Base-by-base conservation (phyloP, 2,888 invertebrate genomes). In the Crioceris asparagi region DNA sequence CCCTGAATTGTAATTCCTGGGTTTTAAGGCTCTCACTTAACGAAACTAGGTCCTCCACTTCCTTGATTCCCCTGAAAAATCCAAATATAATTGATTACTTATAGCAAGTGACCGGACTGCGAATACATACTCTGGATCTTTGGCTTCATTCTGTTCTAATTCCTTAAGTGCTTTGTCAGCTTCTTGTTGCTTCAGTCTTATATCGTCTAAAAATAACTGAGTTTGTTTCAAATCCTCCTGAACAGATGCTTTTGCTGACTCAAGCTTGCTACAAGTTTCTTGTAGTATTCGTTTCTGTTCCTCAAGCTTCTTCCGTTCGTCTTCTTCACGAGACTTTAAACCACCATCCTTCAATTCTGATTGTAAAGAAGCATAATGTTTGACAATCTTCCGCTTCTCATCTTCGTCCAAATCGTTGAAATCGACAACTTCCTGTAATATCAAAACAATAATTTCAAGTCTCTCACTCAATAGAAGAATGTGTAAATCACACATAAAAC, bases 351-450 rank as follows among this genome's bases (percentile, higher is more conserved):
- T 75, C 55, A 80, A 68, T 65, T 82, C 80, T 2, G 75, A 71
- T 55, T 75, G 77, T 40, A 83, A 63, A 16, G 79, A 75, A 10
- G 78, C 78, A 66, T 86, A 88, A 60, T 84, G 83, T 48, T 83
- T 77, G 3, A 72, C 68, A 26, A 79, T 65, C 46, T 74, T 70
- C 36, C 70, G 68, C 31, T 75, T 74, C 54, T 85, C 82, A 35
- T 75, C 75, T 14, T 79, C 77, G 55, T 78, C 59, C 42, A 65
- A 52, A 35, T 53, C 52, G 33, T 57, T 52, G 44, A 49, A 51
- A 33, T 59, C 54, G 8, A 51, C 37, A 33, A 45, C 41, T 43
- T 60, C 59, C 59, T 62, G 41, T 41, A 36, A 48, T 25, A 10
- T 21, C 10, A 25, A 11, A 25, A 4, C n/a, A 4, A 25, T 25